phyloP scores from a whole-genome alignment of 2,888 invertebrate species.

The Odontomyia ornata region DNA sequence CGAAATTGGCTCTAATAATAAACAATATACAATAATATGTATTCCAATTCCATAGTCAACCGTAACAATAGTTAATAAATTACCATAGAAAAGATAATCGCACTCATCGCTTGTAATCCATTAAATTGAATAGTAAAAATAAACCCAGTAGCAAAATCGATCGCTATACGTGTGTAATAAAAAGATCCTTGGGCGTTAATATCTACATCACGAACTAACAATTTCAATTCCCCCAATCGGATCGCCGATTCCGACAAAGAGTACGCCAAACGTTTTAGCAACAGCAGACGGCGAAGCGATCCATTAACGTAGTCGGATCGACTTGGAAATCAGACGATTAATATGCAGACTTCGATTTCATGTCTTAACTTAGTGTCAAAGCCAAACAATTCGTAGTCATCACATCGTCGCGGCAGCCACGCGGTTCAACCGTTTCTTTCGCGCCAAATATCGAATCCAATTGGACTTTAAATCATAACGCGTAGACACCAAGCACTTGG shows the following conservation, averaged over 20 bases:
- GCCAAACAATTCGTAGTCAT: slow-evolving; percentile 16
- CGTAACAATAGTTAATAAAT: slow-evolving; percentile 28
- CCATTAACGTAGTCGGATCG: slow-evolving; percentile 29
- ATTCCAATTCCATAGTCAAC: neutral
- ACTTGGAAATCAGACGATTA: slow-evolving; percentile 39
- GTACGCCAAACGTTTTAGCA: neutral
- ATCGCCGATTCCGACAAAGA: neutral
- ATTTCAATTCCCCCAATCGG: slow-evolving; percentile 21
- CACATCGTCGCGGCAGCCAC: neutral
- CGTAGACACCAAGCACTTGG: slow-evolving; percentile 6
- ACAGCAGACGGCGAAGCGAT: slow-evolving; percentile 11
- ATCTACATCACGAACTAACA: slow-evolving; percentile 17
- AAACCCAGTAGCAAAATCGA: slow-evolving; percentile 8
- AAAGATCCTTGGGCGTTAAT: slow-evolving; percentile 16
- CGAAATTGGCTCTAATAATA: too few species aligned
- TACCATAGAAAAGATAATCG: slow-evolving; percentile 1
- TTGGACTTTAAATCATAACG: slow-evolving; percentile 15
- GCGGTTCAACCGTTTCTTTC: neutral
- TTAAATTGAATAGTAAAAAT: neutral
- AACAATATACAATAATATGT: too few species aligned
- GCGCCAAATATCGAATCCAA: slow-evolving; percentile 4
- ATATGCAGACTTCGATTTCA: slow-evolving; percentile 43
- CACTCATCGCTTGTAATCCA: neutral
- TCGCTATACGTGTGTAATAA: neutral
- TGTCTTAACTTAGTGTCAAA: slow-evolving; percentile 40